phyloP scores from a whole-genome alignment of 1,140 invertebrate species.

The Muscidifurax raptorellus region DNA sequence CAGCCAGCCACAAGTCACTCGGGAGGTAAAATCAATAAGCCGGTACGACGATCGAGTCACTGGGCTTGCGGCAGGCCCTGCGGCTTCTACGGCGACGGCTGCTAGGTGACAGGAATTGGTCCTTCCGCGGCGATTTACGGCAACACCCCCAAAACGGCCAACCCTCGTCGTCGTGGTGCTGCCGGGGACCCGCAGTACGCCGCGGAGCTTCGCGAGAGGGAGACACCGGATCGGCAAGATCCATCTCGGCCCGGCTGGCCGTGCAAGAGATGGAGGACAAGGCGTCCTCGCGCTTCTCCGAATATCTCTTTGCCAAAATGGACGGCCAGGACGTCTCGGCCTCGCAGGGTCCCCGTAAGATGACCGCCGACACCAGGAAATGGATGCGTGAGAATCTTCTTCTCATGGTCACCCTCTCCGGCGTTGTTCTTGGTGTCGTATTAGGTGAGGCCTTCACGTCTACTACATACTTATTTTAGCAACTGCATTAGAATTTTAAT shows the following conservation, averaged over 20 bases:
- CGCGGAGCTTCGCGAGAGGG: conserved; percentile 71
- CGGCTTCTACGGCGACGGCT: conserved; percentile 66
- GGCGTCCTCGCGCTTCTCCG: conserved; percentile 79
- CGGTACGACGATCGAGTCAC: conserved; percentile 69
- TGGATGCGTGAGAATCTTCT: conserved; percentile 86
- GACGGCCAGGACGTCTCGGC: conserved; percentile 77
- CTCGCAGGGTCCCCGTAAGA: conserved; percentile 79
- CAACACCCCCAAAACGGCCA: conserved; percentile 76
- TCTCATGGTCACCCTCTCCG: conserved; percentile 85
- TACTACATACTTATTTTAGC: too few relatives aligned
- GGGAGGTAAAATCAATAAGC: conserved; percentile 52
- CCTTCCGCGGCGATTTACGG: conserved; percentile 71
- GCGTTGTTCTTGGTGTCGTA: conserved; percentile 84
- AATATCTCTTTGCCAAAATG: conserved; percentile 87
- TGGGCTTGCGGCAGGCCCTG: conserved; percentile 65
- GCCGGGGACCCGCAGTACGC: conserved; percentile 73
- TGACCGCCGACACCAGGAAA: conserved; percentile 79
- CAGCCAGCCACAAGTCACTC: neutral
- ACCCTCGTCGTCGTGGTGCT: conserved; percentile 73
- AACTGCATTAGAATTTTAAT: too few relatives aligned
- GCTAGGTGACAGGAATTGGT: conserved; percentile 70
- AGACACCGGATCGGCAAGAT: conserved; percentile 64
- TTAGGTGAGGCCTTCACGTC: conserved; percentile 79
- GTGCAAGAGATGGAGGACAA: conserved; percentile 74
- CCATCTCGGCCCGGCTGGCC: conserved; percentile 62